Evolutionary conservation across 2,888 invertebrate genomes (phyloP).

Genomic region (Lasioglossum malachurum): DNA sequence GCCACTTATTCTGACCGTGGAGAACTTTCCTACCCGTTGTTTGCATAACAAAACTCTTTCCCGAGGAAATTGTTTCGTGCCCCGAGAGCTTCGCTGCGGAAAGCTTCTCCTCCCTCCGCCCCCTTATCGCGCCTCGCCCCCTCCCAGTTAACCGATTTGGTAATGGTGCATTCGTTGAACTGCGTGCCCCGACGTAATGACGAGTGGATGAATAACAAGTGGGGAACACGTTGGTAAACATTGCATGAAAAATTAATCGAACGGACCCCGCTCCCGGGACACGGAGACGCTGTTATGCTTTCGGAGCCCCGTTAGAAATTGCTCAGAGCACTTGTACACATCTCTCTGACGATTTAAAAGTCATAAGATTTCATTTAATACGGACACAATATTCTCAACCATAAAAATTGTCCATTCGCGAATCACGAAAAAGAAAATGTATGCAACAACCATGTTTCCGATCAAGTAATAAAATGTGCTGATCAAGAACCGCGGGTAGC

Average conservation of each 20-base stretch:
- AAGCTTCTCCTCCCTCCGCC: background rate
- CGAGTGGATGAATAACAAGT: background rate
- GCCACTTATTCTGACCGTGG: slow-evolving; percentile 59
- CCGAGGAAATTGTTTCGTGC: slow-evolving; percentile 36
- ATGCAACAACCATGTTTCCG: background rate
- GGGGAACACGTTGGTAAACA: background rate
- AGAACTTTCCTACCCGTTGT: slow-evolving; percentile 50
- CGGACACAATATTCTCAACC: too few species aligned
- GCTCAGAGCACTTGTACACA: background rate
- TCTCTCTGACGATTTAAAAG: background rate
- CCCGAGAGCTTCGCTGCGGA: background rate
- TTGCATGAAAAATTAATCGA: slow-evolving; percentile 11
- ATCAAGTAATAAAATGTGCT: slow-evolving; percentile 12
- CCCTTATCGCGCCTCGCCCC: background rate
- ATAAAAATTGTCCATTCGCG: background rate
- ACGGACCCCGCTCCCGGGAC: background rate
- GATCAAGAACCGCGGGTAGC: slow-evolving; percentile 24
- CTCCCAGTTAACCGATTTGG: background rate
- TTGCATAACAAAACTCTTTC: slow-evolving; percentile 59
- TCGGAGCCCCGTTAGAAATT: background rate
- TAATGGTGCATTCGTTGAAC: slow-evolving; percentile 9
- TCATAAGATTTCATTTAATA: too few species aligned
- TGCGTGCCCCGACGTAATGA: slow-evolving; percentile 16
- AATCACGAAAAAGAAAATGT: background rate
- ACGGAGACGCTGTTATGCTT: background rate